Base-by-base conservation (phyloP, 2,888 invertebrate species). In the Diloba caeruleocephala region DNA sequence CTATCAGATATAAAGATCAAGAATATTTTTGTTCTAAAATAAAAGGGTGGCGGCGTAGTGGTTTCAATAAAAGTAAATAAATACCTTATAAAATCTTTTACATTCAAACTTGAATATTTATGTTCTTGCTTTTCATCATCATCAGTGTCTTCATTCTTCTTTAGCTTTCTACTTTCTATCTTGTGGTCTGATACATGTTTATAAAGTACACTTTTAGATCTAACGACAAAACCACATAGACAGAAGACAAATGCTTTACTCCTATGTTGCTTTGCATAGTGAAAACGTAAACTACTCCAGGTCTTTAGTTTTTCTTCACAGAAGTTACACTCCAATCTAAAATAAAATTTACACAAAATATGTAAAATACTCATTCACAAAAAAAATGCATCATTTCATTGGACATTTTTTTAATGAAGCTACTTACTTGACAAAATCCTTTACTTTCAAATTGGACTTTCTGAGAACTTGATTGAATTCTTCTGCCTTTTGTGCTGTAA, bases 181-280 rank as follows among this genome's bases (percentile, higher is more conserved):
- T 87, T 88, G 62, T 93, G 92, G 42, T 88, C 85, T 1, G 88
- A 81, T 9, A 90, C 84, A 76, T 93, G 92, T 68, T 89, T 90
- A 68, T 92, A 92, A 10, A 93, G 82, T 28, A 85, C 83, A 78
- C 82, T 88, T 64, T 90, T 89, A 3, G 92, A 91, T 71, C 79
- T 79, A 21, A 92, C 84, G 5, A 82, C 81, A 67, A 82, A 86
- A 10, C 92, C 92, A 76, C 92, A 92, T 1, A 89, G 61, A 60
- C 92, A 92, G 48, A 79, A 81, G 12, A 88, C 82, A 48, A 81
- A 65, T 13, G 89, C 86, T 71, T 86, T 87, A 52, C 75, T 81
- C 70, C 86, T 87, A 61, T 92, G 92, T 4, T 65, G 61, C 59
- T 81, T 85, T 8, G 66, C 74, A 62, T 79, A 88, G 73, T 92